Evolutionary conservation across 1,140 invertebrate genomes (phyloP).

Genomic region (Hyphantria cunea): DNA sequence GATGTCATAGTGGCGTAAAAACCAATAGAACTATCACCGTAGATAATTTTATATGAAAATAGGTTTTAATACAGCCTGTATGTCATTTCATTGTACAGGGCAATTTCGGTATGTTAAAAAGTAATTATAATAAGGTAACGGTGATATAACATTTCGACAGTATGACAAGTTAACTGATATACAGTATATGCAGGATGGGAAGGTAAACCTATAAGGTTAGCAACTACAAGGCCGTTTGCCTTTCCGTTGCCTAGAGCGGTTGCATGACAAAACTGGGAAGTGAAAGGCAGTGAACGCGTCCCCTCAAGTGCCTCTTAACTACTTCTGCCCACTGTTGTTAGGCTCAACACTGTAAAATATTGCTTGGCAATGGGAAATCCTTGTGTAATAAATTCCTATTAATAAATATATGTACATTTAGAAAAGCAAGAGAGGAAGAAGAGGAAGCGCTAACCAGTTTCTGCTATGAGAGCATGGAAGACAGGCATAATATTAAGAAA

Average conservation of each 20-base stretch:
- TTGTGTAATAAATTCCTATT: neutral
- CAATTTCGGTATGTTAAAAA: too few species aligned
- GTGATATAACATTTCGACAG: neutral
- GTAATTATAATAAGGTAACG: too few species aligned
- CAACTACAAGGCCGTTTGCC: constrained; percentile 74
- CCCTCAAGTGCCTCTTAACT: constrained; percentile 54
- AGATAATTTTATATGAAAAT: neutral
- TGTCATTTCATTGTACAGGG: too few species aligned
- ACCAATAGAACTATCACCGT: neutral
- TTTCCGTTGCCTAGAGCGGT: constrained; percentile 68
- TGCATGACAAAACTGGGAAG: constrained; percentile 77
- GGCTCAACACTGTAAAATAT: constrained; percentile 23
- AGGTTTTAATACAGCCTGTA: neutral
- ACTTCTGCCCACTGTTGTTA: constrained; percentile 33
- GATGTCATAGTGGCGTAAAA: constrained; percentile 38
- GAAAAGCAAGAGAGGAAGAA: too few species aligned
- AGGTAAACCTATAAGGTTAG: constrained; percentile 62
- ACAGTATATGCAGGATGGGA: constrained; percentile 54
- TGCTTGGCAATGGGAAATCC: neutral
- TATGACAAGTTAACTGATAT: neutral
- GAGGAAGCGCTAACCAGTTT: too few species aligned
- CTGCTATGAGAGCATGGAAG: too few species aligned
- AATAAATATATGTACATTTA: too few species aligned
- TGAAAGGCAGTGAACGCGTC: constrained; percentile 80
- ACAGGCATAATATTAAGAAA: too few species aligned